These are phyloP conservation scores for Hydrotaea cyrtoneurina DNA, from an alignment of 2,888 invertebrate genomes.

Conservation along the genomic window DNA sequence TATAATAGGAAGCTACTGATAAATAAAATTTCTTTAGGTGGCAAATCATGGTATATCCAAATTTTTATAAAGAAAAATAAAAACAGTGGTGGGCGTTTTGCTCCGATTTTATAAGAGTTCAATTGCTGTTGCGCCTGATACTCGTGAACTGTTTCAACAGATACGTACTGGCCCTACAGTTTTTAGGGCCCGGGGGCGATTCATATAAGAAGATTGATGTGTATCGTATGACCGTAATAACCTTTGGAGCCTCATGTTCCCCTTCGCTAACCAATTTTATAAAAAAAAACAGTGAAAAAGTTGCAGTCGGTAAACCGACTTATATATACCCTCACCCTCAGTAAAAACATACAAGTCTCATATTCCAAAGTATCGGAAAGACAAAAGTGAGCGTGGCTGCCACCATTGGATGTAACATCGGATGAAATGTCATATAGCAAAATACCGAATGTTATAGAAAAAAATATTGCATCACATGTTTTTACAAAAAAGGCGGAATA, in stretches of 20 bases:
- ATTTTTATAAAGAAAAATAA: conserved; percentile 51
- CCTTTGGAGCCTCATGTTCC: conserved; percentile 59
- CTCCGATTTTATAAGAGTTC: conserved; percentile 51
- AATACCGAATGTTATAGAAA: too few relatives aligned
- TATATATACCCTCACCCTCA: too few relatives aligned
- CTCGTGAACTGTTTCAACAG: conserved; percentile 56
- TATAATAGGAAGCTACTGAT: conserved; percentile 35
- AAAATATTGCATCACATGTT: too few relatives aligned
- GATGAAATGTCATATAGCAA: too few relatives aligned
- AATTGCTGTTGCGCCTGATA: conserved; percentile 47
- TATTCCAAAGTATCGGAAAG: too few relatives aligned
- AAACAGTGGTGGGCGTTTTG: conserved; percentile 52
- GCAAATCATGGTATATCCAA: conserved; percentile 55
- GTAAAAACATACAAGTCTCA: too few relatives aligned
- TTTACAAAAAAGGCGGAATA: too few relatives aligned
- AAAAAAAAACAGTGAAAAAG: too few relatives aligned
- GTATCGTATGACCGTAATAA: conserved; percentile 64
- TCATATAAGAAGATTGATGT: conserved; percentile 38
- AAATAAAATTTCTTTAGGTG: conserved; percentile 38
- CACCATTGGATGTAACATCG: too few relatives aligned
- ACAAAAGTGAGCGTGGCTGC: too few relatives aligned
- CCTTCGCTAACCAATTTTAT: conserved; percentile 51
- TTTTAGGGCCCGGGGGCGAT: conserved; percentile 63
- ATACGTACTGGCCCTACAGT: conserved; percentile 49
- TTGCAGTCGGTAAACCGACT: too few relatives aligned